Percentiles rank a stretch among this genome's conserved stretches.
Evolutionary conservation across 37 sponge, comb jelly and placozoan genomes (phyloP).

Genomic region (Agelas oroides): DNA sequence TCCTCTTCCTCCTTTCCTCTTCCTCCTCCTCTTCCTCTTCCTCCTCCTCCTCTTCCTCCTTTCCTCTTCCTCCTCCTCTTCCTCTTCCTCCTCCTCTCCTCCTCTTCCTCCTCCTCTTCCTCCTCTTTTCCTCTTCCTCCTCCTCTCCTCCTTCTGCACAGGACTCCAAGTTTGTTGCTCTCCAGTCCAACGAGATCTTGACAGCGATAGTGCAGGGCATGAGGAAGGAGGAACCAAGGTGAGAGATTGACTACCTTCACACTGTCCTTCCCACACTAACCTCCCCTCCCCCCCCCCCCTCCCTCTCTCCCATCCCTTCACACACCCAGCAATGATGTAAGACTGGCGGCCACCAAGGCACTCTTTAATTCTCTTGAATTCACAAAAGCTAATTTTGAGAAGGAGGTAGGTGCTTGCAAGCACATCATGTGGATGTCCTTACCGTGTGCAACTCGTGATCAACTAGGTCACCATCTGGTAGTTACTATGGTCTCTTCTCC

Average conservation of each 20-base stretch:
- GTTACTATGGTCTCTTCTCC: too few species aligned
- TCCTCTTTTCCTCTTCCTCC: too few species aligned
- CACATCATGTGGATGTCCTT: not conserved
- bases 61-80: too few species aligned
- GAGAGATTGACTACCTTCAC: not conserved
- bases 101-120: too few species aligned
- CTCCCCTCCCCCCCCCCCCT: too few species aligned
- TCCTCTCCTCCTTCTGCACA: not conserved
- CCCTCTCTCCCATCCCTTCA: not conserved
- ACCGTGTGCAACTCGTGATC: not conserved
- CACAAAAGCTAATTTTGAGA: slow-evolving; percentile 97
- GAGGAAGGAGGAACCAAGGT: slow-evolving; percentile 97
- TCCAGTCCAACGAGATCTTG: slow-evolving; percentile 88
- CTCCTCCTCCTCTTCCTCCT: too few species aligned
- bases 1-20: too few species aligned
- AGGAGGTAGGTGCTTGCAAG: slow-evolving; percentile 77
- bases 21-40: too few species aligned
- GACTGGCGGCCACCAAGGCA: slow-evolving; percentile 92
- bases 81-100: too few species aligned
- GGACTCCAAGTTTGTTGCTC: slow-evolving; percentile 53
- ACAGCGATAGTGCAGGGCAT: slow-evolving; percentile 98
- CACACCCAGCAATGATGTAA: slow-evolving; percentile 71
- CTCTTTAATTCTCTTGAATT: slow-evolving; percentile 94
- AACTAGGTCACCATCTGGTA: not conserved
- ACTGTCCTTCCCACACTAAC: not conserved